Evolutionary conservation across 2,888 invertebrate species (phyloP).

Genomic region (Dicroscelio sp.): DNA sequence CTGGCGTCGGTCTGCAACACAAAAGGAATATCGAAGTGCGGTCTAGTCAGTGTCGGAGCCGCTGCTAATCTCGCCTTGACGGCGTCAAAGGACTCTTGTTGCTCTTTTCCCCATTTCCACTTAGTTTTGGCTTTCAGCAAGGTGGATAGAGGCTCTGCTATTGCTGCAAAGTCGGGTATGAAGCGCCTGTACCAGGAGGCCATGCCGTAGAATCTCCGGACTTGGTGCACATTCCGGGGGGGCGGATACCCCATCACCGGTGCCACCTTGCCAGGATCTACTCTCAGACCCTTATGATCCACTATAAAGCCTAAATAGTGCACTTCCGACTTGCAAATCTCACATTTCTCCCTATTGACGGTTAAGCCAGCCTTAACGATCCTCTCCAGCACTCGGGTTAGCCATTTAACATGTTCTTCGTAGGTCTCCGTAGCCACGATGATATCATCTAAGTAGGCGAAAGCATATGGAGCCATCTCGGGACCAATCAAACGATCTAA

Average conservation of each 20-base stretch:
- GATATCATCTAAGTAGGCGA: not conserved
- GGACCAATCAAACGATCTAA: not conserved
- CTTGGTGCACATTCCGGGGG: not conserved
- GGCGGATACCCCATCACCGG: not conserved
- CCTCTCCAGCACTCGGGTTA: not conserved
- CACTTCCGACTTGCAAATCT: not conserved
- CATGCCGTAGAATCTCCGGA: not conserved
- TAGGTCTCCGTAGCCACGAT: not conserved
- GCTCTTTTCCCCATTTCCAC: not conserved
- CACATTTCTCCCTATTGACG: not conserved
- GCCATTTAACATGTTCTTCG: slow-evolving; percentile 15
- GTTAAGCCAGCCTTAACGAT: not conserved
- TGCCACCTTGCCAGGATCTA: not conserved
- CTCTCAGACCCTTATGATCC: not conserved
- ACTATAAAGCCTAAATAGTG: not conserved
- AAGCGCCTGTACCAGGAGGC: slow-evolving; percentile 5
- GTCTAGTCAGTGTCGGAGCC: too few relatives aligned
- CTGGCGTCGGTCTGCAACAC: too few relatives aligned
- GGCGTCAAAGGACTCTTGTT: not conserved
- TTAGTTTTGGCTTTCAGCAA: not conserved
- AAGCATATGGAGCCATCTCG: slow-evolving; percentile 6
- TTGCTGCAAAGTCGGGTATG: not conserved
- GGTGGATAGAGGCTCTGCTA: not conserved
- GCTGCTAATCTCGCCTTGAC: too few relatives aligned
- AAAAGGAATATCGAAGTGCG: too few relatives aligned